Base-by-base conservation (phyloP, 1,140 invertebrate genomes). In the Xylocopa sonorina region DNA sequence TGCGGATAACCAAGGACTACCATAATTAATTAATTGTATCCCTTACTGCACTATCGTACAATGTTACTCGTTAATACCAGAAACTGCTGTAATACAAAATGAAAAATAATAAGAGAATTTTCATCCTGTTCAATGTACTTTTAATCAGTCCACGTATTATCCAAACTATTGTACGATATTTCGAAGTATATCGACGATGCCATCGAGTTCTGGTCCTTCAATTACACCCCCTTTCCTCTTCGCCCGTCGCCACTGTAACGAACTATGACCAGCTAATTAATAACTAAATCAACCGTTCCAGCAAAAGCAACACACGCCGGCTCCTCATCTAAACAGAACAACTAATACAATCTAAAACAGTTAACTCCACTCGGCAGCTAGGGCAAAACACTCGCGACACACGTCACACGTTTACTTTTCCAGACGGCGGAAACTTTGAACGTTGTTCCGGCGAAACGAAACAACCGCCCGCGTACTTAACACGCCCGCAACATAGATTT, bases 361-460 rank as follows among this genome's bases (percentile, higher is more conserved):
- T 67, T 66, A 76, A 76, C 57, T 76, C 62, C 51, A 74, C 34
- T 63, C 24, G 43, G 16, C 21, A 14, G 7, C 34, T 34, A 3
- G 41, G 21, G 3, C n/a, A 32, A 43, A 50, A 29, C 50, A 57
- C 29, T 57, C 16, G 50, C 34, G 7, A 10, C 24, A 24, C 75
- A 51, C 66, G 34, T 67, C 41, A n/a, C 7, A 16, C 60, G 38
- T 43, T 66, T 53, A 41, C 50, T 75, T 64, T 48, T 55, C 72
- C 43, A 9, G 24, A 24, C 34, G 29, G 55, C 58, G 48, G 53
- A 67, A 78, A 71, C 55, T 78, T 71, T 46, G 68, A 60, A 78
- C 67, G 46, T 27, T 43, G 14, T 67, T 41, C 53, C 18, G n/a
- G 27, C 55, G 43, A 69, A 78, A 51, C 16, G 53, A 46, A 43